These are phyloP conservation scores for Drosophila triauraria DNA, from an alignment of 1,140 invertebrate species.

Conservation along the genomic window DNA sequence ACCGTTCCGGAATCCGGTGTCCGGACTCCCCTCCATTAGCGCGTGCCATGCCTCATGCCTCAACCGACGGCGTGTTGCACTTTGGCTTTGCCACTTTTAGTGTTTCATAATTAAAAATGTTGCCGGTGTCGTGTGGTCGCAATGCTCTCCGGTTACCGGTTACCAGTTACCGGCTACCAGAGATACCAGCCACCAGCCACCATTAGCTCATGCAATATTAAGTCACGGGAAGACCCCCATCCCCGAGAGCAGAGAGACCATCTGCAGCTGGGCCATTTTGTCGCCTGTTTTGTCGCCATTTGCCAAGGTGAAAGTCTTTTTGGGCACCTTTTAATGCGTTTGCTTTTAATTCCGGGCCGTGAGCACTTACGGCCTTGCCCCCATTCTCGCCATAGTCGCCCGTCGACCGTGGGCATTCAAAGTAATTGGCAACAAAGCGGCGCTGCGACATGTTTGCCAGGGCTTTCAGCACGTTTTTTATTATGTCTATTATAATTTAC, in stretches of 20 bases:
- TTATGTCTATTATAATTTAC: slow-evolving; percentile 83
- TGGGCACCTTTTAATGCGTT: slow-evolving; percentile 82
- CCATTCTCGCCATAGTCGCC: slow-evolving; percentile 6
- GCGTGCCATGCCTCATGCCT: slow-evolving; percentile 41
- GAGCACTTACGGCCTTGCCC: slow-evolving; percentile 75
- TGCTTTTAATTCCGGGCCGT: slow-evolving; percentile 77
- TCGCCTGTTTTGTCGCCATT: slow-evolving; percentile 46
- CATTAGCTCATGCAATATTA: slow-evolving; percentile 78
- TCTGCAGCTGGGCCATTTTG: slow-evolving; percentile 75
- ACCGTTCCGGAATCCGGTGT: slow-evolving; percentile 3
- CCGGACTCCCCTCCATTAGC: slow-evolving; percentile 40
- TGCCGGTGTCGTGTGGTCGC: slow-evolving; percentile 64
- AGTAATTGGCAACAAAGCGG: slow-evolving; percentile 64
- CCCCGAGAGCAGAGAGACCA: slow-evolving; percentile 19
- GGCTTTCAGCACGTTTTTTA: slow-evolving; percentile 70
- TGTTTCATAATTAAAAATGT: slow-evolving; percentile 85
- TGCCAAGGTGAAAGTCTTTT: slow-evolving; percentile 82
- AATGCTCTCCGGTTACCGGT: slow-evolving; percentile 35
- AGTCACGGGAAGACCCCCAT: slow-evolving; percentile 42
- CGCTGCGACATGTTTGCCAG: slow-evolving; percentile 64
- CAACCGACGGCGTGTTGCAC: slow-evolving; percentile 72
- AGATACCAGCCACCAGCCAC: slow-evolving; percentile 7
- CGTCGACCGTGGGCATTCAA: slow-evolving; percentile 37
- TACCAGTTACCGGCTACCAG: slow-evolving; percentile 8
- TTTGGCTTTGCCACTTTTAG: slow-evolving; percentile 85